phyloP scores from a whole-genome alignment of 2,888 invertebrate species.

The Drosophila acutilabella region DNA sequence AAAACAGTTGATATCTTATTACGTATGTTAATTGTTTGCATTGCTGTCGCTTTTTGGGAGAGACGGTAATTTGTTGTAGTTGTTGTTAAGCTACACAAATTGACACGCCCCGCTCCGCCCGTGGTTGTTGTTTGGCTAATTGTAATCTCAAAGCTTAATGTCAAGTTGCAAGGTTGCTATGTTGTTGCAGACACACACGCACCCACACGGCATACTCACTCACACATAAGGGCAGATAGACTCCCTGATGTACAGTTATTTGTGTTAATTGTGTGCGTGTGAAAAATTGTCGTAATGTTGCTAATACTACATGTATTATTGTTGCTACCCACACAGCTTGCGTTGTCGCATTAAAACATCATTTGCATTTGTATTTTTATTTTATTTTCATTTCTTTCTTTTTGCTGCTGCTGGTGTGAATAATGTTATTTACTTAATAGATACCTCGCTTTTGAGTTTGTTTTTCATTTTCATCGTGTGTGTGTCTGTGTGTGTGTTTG shows the following conservation, averaged over 20 bases:
- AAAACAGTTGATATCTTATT: slow-evolving; percentile 39
- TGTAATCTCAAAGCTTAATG: slow-evolving; percentile 64
- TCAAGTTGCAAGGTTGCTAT: slow-evolving; percentile 67
- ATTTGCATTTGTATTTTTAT: slow-evolving; percentile 53
- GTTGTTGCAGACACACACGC: slow-evolving; percentile 28
- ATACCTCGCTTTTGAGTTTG: slow-evolving; percentile 27
- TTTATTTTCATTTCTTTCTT: slow-evolving; percentile 1
- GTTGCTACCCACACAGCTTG: slow-evolving; percentile 39
- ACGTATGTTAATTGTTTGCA: slow-evolving; percentile 53
- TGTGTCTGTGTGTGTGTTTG: slow-evolving; percentile 9
- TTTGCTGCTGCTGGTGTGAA: slow-evolving; percentile 33
- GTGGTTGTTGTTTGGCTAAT: slow-evolving; percentile 39
- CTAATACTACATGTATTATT: slow-evolving; percentile 14
- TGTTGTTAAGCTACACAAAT: slow-evolving; percentile 31
- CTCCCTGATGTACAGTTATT: slow-evolving; percentile 45
- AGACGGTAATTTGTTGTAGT: slow-evolving; percentile 46
- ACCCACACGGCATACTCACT: slow-evolving; percentile 1
- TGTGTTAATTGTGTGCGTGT: slow-evolving; percentile 61
- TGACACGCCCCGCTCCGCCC: slow-evolving; percentile 25
- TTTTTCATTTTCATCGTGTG: slow-evolving; percentile 13
- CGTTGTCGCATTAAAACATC: slow-evolving; percentile 43
- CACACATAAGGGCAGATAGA: slow-evolving; percentile 3
- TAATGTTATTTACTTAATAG: slow-evolving; percentile 33
- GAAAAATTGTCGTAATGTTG: slow-evolving; percentile 46
- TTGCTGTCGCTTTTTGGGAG: slow-evolving; percentile 40